Conservation (phyloP, 2,888 invertebrate genomes). For the Blastobasis lacticolella region DNA sequence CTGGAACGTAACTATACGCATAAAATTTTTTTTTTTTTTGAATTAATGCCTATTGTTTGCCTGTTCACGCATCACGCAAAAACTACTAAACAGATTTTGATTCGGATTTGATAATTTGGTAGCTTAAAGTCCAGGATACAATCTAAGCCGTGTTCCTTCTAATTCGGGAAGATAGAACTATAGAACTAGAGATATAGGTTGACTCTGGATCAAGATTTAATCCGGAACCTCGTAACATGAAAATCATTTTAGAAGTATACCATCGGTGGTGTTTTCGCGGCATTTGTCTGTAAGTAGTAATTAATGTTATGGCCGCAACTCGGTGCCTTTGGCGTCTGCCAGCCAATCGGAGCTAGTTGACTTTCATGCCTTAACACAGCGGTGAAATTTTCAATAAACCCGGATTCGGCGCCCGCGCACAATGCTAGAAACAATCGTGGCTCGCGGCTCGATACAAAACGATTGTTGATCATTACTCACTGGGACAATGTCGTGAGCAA, state of each 20-base stretch:
- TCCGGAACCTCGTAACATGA: neutral
- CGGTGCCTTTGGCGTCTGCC: constrained; percentile 11
- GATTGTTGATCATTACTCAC: constrained; percentile 2
- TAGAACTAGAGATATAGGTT: too few relatives aligned
- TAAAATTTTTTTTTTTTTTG: too few relatives aligned
- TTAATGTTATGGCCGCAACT: too few relatives aligned
- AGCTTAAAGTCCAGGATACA: too few relatives aligned
- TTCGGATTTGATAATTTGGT: too few relatives aligned
- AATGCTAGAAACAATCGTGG: constrained; percentile 1
- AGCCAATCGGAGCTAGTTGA: constrained; percentile 1
- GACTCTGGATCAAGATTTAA: neutral
- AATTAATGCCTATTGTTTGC: too few relatives aligned
- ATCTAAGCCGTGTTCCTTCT: too few relatives aligned
- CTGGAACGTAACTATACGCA: too few relatives aligned
- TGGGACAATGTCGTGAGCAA: constrained; percentile 1
- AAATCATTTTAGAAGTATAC: neutral
- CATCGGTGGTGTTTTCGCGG: neutral
- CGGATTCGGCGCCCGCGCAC: constrained; percentile 1
- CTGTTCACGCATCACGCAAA: too few relatives aligned
- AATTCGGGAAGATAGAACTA: too few relatives aligned
- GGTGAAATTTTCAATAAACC: constrained; percentile 10
- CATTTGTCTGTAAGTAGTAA: neutral
- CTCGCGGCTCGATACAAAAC: constrained; percentile 2
- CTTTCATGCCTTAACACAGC: constrained; percentile 7
- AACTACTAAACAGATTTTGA: too few relatives aligned